Base-by-base conservation (phyloP, 2,797 vertebrate species). In the Rhynchotus rufescens region DNA sequence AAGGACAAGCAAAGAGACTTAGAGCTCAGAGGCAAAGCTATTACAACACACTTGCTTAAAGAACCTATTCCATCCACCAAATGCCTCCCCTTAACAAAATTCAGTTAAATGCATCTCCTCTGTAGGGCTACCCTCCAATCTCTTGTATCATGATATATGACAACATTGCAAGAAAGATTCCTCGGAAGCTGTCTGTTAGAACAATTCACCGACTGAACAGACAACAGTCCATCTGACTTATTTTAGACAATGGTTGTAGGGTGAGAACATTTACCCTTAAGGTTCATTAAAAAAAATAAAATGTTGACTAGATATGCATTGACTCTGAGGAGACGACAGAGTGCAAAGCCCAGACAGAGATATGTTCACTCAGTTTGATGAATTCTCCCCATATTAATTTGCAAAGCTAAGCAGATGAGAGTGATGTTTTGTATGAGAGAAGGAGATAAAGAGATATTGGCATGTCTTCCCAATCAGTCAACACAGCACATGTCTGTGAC, bases 121-220 rank as follows among this genome's bases (percentile, higher is more conserved):
- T 73, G 30, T 2, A 44, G n/a, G 16, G 23, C 16, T 90, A 56
- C 26, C 12, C 56, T 40, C 62, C 32, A 16, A 5, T 8, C 6
- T n/a, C 16, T 45, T 54, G 30, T 38, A 21, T n/a, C 1, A 0
- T 23, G 25, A 12, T 12, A 3, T 7, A 5, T 14, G 23, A 19
- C 3, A 15, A 56, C 47, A 22, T 1, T 2, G 6, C 34, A 68
- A 51, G 15, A 73, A 51, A 69, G 1, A 26, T 51, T 82, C 26
- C 11, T 21, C 2, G 2, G 23, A 30, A 72, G 10, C 16, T 51
- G 8, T 17, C 5, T 26, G 25, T 0, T 62, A 52, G 57, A 60
- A 49, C 9, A 8, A 60, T 30, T 19, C 52, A 30, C 52, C 17
- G 30, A 11, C 21, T 54, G 52, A 54, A 15, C 0, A 9, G 2